Conservation (phyloP, 2,113 vertebrate genomes). For the Melanostigma gelatinosum region DNA sequence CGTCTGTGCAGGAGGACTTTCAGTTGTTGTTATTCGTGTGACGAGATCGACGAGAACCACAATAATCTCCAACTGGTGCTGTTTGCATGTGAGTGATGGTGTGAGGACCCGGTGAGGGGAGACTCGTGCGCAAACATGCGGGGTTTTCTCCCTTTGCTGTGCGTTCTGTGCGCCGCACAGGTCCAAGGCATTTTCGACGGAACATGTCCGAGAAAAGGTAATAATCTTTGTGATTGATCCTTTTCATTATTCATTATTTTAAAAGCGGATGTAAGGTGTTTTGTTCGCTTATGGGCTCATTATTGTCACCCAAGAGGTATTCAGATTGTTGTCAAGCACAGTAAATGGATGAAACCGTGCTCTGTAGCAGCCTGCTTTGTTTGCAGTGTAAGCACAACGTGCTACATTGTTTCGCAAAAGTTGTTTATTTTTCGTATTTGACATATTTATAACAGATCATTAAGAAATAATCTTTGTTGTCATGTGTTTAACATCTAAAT, state of each 20-base stretch:
- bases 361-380: neutral
- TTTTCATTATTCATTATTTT: neutral
- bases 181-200: conserved; percentile 41
- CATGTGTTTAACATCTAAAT: neutral
- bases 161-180: conserved; percentile 28
- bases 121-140: conserved; percentile 55
- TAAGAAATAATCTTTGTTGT: neutral
- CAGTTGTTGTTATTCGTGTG: neutral
- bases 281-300: neutral
- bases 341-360: neutral
- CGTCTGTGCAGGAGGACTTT: neutral
- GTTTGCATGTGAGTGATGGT: neutral
- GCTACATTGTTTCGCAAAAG: neutral
- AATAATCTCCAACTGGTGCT: neutral
- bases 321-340: neutral
- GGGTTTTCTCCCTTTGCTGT: conserved; percentile 47
- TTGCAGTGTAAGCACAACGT: neutral
- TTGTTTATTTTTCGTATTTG: neutral
- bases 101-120: conserved; percentile 4
- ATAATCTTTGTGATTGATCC: neutral
- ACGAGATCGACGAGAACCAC: neutral
- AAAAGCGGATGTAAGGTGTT: neutral
- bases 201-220: conserved; percentile 78
- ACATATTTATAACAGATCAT: neutral
- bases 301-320: neutral